Percentiles rank a stretch among this genome's conserved stretches.
Evolutionary conservation across 2,888 invertebrate genomes (phyloP).

Genomic region (Orthonychiurus folsomi): DNA sequence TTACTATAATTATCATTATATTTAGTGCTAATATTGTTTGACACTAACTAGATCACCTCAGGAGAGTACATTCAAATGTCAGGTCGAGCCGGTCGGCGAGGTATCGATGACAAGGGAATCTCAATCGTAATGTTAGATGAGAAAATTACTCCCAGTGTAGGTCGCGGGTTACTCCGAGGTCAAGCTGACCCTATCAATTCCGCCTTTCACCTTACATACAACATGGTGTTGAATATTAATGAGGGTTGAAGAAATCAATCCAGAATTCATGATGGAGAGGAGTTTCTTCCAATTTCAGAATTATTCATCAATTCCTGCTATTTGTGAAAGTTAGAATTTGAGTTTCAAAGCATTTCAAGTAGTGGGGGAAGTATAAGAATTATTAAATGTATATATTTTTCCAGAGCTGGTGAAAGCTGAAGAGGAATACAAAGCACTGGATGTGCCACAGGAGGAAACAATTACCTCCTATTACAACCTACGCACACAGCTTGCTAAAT

Average conservation of each 20-base stretch:
- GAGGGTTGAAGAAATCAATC: conserved; percentile 97
- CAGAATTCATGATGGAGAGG: conserved; percentile 96
- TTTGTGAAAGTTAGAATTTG: conserved; percentile 60
- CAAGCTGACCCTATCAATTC: conserved; percentile 95
- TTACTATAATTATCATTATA: too few species aligned
- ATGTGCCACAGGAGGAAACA: conserved; percentile 61
- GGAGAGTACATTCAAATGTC: conserved; percentile 99
- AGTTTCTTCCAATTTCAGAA: conserved; percentile 99
- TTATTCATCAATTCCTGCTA: conserved; percentile 82
- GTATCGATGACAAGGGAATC: conserved; percentile 91
- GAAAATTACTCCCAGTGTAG: conserved; percentile 60
- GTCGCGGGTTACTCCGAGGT: conserved; percentile 57
- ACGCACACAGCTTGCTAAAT: conserved; percentile 64
- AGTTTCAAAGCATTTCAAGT: conserved; percentile 5
- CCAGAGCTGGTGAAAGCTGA: conserved; percentile 60
- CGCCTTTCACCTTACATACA: conserved; percentile 97
- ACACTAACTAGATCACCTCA: conserved; percentile 77
- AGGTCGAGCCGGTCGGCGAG: conserved; percentile 93
- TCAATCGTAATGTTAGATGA: conserved; percentile 98
- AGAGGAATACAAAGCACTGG: conserved; percentile 55
- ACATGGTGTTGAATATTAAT: conserved; percentile 96
- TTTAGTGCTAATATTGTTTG: conserved; percentile 22
- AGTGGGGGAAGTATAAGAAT: neutral
- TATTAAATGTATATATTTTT: conserved; percentile 34
- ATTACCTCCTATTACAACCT: conserved; percentile 78